Conservation (phyloP, 2,888 invertebrate genomes). For the Sinotaia quadrata region DNA sequence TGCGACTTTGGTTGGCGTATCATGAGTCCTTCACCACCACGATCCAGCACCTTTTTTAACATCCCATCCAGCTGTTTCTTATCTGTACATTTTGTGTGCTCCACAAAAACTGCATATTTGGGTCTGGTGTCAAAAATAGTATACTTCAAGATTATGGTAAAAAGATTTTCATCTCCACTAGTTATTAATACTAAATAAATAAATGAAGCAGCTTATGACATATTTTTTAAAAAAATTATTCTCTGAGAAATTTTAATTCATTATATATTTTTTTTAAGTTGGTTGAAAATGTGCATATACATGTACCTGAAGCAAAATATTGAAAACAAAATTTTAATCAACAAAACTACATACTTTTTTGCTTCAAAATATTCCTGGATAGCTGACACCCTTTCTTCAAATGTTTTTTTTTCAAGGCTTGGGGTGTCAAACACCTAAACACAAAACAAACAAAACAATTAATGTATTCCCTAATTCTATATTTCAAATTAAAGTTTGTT, state of each 20-base stretch:
- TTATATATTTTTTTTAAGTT: no score
- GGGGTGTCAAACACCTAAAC: constrained; percentile 68
- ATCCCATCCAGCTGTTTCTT: constrained; percentile 58
- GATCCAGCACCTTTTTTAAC: constrained; percentile 56
- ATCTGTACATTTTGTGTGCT: constrained; percentile 62
- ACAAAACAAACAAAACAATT: no score
- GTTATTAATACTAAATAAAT: no score
- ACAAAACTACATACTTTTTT: constrained; percentile 51
- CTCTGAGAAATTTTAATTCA: no score
- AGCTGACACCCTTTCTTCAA: constrained; percentile 60
- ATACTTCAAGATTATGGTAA: neutral
- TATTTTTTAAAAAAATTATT: no score
- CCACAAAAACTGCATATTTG: constrained; percentile 55
- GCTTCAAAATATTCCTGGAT: constrained; percentile 61
- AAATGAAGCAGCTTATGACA: no score
- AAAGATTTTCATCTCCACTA: constrained; percentile 9
- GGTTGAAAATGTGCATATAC: no score
- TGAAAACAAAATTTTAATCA: neutral
- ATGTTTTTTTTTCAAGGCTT: constrained; percentile 56
- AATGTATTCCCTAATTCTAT: no score
- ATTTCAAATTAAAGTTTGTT: no score
- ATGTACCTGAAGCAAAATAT: neutral
- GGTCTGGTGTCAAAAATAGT: constrained; percentile 54
- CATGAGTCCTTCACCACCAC: constrained; percentile 69
- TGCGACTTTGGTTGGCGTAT: constrained; percentile 64